phyloP scores from a whole-genome alignment of 53 echinoderm and acorn worm genomes.

The Holothuria leucospilota region DNA sequence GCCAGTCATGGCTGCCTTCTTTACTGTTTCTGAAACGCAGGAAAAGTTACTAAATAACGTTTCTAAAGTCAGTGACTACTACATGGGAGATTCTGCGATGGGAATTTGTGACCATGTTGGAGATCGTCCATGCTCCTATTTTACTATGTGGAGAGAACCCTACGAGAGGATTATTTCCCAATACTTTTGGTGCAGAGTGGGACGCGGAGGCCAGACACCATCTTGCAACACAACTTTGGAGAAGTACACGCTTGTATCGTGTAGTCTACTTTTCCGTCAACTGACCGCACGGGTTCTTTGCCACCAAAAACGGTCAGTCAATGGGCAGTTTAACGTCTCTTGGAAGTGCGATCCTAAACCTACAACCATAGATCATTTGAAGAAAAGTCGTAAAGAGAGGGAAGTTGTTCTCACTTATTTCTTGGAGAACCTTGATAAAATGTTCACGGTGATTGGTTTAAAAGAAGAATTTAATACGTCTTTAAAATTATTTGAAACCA shows the following conservation, averaged over 20 bases:
- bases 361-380: slow-evolving; percentile 2
- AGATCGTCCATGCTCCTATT: slow-evolving; percentile 77
- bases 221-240: slow-evolving; percentile 33
- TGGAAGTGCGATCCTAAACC: slow-evolving; percentile 16
- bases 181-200: slow-evolving; percentile 67
- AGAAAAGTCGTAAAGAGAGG: slow-evolving; percentile 1
- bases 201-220: slow-evolving; percentile 4
- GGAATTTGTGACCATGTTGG: slow-evolving; percentile 80
- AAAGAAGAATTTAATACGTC: slow-evolving; percentile 26
- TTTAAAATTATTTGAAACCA: background rate
- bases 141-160: slow-evolving; percentile 88
- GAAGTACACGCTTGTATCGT: background rate
- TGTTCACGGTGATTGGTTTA: slow-evolving; percentile 21
- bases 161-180: slow-evolving; percentile 84
- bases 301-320: background rate
- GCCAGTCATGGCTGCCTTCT: slow-evolving; percentile 1
- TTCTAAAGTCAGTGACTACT: background rate
- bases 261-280: slow-evolving; percentile 22
- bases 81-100: slow-evolving; percentile 84
- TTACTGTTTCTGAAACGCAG: background rate
- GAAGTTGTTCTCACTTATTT: slow-evolving; percentile 3
- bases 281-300: slow-evolving; percentile 14
- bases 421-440: slow-evolving; percentile 21
- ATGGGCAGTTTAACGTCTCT: too few species aligned
- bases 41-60: slow-evolving; percentile 27